Conservation (phyloP, 1,140 invertebrate species). For the Sminthurides bifidus region DNA sequence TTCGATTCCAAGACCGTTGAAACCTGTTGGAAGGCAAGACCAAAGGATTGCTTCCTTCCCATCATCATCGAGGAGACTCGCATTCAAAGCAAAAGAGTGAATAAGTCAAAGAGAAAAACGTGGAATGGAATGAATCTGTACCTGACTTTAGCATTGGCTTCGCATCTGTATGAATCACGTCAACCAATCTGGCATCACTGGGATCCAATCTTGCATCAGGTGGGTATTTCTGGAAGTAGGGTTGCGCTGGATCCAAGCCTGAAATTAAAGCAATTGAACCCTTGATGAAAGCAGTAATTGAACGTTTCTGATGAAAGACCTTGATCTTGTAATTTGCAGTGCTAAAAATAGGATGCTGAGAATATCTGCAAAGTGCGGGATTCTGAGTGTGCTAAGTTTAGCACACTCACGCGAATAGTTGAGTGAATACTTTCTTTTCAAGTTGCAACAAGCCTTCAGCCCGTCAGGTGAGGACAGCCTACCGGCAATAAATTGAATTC, state of each 20-base stretch:
- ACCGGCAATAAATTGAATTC: too few relatives aligned
- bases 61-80: not conserved
- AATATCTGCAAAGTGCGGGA: not conserved
- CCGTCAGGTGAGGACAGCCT: too few relatives aligned
- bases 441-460: not conserved
- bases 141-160: conserved; percentile 64
- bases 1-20: conserved; percentile 51
- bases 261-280: too few relatives aligned
- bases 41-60: not conserved
- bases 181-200: conserved; percentile 71
- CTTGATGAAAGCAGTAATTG: too few relatives aligned
- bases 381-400: not conserved
- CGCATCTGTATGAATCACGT: conserved; percentile 78
- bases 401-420: not conserved
- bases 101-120: not conserved
- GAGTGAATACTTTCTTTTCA: not conserved
- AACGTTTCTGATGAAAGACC: too few relatives aligned
- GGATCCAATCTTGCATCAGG: conserved; percentile 69
- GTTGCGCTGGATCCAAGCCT: conserved; percentile 82
- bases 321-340: not conserved
- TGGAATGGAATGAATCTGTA: conserved; percentile 15
- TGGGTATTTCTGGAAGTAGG: conserved; percentile 73
- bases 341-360: not conserved
- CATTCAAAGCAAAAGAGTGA: not conserved
- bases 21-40: conserved; percentile 38